Evolutionary conservation across 2,888 invertebrate genomes (phyloP).

Genomic region (Epirrita christyi): DNA sequence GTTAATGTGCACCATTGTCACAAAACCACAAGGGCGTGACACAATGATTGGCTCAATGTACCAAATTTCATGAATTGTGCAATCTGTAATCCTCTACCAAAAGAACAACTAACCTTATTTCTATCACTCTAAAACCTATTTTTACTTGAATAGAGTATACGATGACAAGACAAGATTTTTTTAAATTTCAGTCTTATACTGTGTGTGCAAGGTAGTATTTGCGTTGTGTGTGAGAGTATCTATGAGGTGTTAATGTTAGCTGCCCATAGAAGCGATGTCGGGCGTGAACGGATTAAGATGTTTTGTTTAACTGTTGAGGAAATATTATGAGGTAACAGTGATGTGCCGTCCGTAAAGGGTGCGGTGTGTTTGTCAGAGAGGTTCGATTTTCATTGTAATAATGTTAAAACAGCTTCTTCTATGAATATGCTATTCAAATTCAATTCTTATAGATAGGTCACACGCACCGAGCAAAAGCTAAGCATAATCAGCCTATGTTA

Average conservation of each 20-base stretch:
- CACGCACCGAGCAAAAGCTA: too few relatives aligned
- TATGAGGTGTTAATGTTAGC: constrained; percentile 33
- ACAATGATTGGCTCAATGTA: constrained; percentile 30
- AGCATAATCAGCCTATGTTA: too few relatives aligned
- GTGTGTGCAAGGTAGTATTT: not conserved
- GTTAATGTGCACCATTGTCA: constrained; percentile 25
- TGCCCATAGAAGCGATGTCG: constrained; percentile 15
- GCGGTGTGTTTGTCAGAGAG: not conserved
- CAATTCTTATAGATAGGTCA: too few relatives aligned
- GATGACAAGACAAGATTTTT: not conserved
- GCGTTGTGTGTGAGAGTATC: constrained; percentile 4
- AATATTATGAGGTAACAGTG: constrained; percentile 13
- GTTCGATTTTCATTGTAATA: not conserved
- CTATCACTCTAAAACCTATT: not conserved
- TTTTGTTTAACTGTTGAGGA: constrained; percentile 21
- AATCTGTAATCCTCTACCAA: constrained; percentile 8
- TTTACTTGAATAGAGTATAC: not conserved
- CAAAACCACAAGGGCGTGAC: constrained; percentile 21
- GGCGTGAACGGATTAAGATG: constrained; percentile 31
- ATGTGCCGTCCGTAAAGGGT: constrained; percentile 14
- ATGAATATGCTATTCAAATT: too few relatives aligned
- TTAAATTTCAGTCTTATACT: constrained; percentile 5
- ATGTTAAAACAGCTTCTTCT: too few relatives aligned
- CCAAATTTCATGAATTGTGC: constrained; percentile 31
- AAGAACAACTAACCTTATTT: constrained; percentile 11